Evolutionary conservation across 2,888 invertebrate genomes (phyloP), one percentile per base, ranked within the genome.

Genomic region (Pandemis heparana): DNA sequence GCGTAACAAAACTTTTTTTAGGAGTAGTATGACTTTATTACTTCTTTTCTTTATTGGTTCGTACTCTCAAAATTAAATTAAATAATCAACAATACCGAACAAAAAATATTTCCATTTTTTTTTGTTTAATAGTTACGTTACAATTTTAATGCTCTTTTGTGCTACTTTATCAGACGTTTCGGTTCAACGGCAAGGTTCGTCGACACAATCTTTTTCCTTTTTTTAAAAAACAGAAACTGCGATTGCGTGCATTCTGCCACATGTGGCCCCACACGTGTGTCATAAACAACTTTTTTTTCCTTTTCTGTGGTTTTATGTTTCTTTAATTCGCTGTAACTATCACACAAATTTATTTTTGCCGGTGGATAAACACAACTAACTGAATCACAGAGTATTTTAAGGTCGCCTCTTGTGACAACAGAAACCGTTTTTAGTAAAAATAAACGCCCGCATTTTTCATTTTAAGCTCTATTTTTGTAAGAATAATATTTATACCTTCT

Each of bases 181-280:
- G 18, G 18, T 53, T 9, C 53, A 23, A 56, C 7, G 23, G 56
- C 48, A 48, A 32, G 48, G 65, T 56, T 48, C 59, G 59, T 38
- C 56, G 51, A 70, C 73, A 46, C 12, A 18, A 18, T 7, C 38
- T 65, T 75, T 75, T 71, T 70, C 72, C n/a, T n/a, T 76, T 75
- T 70, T 79, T 62, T 75, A 80, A 81, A 82, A 81, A 82, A 77
- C 78, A 74, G 74, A 71, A 74, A 82, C 86, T 81, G 85, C 85
- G 85, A 86, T 89, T 88, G 85, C 83, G 75, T 80, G 82, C 84
- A 85, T 85, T 85, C 82, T 80, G 83, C 86, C 89, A 87, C 82
- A 84, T 90, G 89, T 81, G n/a, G 53, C 23, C 59, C 53, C 64
- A 16, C 66, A 67, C 56, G 56, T 67, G 66, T 39, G n/a, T 18